Evolutionary conservation across 2,888 invertebrate genomes (phyloP), one percentile per base, ranked within the genome.

Genomic region (Gonocerus acuteangulatus): DNA sequence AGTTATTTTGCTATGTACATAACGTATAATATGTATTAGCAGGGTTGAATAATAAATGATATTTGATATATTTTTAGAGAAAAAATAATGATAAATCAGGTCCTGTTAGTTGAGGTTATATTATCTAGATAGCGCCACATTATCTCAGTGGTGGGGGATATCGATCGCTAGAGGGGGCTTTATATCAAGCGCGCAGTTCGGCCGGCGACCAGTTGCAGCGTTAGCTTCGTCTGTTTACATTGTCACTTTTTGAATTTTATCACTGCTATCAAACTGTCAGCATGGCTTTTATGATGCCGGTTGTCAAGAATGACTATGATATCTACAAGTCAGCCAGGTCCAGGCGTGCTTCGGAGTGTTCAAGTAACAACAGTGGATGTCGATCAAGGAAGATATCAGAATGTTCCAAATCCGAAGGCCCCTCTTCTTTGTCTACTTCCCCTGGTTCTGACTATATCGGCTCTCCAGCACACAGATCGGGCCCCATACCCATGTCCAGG

Each of bases 261-360:
- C 42, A 39, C 19, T 18, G 44, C 54, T 45, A 22, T 56, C 39
- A 16, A 71, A 69, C 36, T 39, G 34, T 27, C 18, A 57, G 32
- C 18, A 92, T 92, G 92, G 92, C 92, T 80, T 92, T 92, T 78
- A 91, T 91, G 91, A 90, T 92, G 89, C 92, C 91, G 62, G 91
- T 92, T 68, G 84, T 92, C 78, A 91, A 91, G 79, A 92, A 91
- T 79, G 90, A 92, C 75, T 92, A 88, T 83, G 89, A 92, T 75
- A 90, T 92, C 72, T 92, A 92, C 80, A 89, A 89, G 78, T 85
- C 87, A 67, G 84, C 84, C 74, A 82, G 89, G 52, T 82, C 84
- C 60, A 80, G 90, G 69, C 82, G 86, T 67, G 80, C 83, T 45
- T 89, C 89, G 7, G 89, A 90, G 75, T 82, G 84, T 69, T 83